phyloP scores from a whole-genome alignment of 2,113 vertebrate species.

The Misgurnus mizolepis region DNA sequence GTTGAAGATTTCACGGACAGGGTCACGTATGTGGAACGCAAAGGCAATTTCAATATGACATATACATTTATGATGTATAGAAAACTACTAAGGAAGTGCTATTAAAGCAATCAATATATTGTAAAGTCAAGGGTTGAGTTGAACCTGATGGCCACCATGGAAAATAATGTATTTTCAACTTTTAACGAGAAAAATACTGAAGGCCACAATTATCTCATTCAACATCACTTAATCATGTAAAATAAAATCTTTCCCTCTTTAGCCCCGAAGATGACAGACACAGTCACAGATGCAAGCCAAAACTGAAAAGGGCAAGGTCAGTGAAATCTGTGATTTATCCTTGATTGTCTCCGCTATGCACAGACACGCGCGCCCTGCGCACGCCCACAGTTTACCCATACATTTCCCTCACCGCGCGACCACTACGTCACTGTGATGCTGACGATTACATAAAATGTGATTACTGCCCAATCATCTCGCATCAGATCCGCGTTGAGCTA shows the following conservation, averaged over 20 bases:
- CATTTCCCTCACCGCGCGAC: slow-evolving; percentile 37
- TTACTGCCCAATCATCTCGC: slow-evolving; percentile 48
- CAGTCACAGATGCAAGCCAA: slow-evolving; percentile 3
- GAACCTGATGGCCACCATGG: neutral
- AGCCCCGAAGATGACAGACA: neutral
- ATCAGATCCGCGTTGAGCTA: slow-evolving; percentile 16
- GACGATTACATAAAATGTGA: slow-evolving; percentile 55
- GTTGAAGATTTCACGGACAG: no score
- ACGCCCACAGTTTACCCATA: slow-evolving; percentile 28
- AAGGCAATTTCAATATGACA: no score
- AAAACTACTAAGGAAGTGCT: no score
- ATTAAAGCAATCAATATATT: no score
- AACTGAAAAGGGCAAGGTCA: slow-evolving; percentile 27
- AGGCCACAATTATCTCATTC: neutral
- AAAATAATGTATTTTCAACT: neutral
- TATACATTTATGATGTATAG: no score
- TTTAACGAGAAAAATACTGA: neutral
- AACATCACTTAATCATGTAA: slow-evolving; percentile 5
- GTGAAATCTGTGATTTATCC: slow-evolving; percentile 16
- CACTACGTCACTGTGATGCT: slow-evolving; percentile 52
- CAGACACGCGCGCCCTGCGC: slow-evolving; percentile 30
- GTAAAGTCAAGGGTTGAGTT: no score
- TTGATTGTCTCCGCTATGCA: slow-evolving; percentile 13
- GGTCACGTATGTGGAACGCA: no score
- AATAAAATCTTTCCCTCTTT: neutral